Conservation (phyloP, 2,888 invertebrate species). For the Cepaea hortensis region DNA sequence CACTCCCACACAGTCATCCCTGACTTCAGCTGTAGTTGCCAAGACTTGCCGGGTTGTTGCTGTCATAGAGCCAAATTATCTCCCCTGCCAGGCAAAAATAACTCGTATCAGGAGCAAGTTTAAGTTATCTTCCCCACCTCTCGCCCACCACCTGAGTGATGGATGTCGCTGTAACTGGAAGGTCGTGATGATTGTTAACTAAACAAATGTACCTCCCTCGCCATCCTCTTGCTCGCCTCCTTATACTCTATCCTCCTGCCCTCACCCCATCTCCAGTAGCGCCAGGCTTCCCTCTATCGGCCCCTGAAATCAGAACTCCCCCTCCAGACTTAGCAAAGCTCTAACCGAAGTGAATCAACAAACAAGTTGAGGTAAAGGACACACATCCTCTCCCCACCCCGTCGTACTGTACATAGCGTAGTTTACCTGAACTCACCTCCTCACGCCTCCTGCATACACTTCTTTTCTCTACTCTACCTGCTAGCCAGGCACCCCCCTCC, state of each 20-base stretch:
- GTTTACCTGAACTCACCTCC: constrained; percentile 15
- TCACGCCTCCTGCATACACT: not conserved
- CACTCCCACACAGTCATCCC: not conserved
- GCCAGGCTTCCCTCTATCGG: not conserved
- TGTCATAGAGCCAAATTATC: not conserved
- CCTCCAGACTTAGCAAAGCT: not conserved
- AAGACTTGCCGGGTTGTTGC: not conserved
- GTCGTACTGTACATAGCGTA: too few relatives aligned
- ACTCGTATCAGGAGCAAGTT: not conserved
- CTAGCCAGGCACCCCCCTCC: not conserved
- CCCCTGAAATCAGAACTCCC: not conserved
- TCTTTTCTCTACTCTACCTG: not conserved
- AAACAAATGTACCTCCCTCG: too few relatives aligned
- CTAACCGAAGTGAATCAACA: not conserved
- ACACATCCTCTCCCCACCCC: not conserved
- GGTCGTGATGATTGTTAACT: too few relatives aligned
- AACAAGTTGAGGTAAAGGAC: not conserved
- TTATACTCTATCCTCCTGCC: not conserved
- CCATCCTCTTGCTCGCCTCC: not conserved
- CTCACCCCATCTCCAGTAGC: not conserved
- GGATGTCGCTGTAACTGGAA: not conserved
- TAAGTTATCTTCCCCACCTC: not conserved
- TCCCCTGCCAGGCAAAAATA: not conserved
- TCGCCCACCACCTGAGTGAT: not conserved
- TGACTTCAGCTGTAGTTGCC: not conserved